These are phyloP conservation scores for Dinoponera quadriceps DNA, from an alignment of 1,140 invertebrate genomes.

Conservation along the genomic window DNA sequence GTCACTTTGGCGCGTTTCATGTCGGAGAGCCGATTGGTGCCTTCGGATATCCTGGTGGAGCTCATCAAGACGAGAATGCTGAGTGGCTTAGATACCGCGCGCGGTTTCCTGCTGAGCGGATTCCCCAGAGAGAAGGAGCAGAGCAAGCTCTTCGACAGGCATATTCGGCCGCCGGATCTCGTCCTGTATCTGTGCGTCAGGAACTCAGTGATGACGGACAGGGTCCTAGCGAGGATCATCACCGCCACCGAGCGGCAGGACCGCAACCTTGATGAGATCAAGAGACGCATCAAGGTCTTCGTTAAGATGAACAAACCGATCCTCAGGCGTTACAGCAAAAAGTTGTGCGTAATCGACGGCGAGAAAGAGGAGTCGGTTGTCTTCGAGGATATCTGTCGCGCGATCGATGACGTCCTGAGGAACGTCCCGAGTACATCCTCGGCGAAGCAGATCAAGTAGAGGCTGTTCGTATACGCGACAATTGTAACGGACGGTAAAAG, in stretches of 20 bases:
- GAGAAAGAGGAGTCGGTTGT: constrained; percentile 47
- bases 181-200: constrained; percentile 62
- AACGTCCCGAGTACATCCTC: constrained; percentile 10
- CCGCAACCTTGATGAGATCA: constrained; percentile 26
- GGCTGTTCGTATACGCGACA: neutral
- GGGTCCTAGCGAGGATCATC: constrained; percentile 54
- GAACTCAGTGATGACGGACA: constrained; percentile 61
- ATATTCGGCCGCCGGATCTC: constrained; percentile 54
- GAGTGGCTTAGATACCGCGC: neutral
- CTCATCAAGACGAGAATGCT: constrained; percentile 65
- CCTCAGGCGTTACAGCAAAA: constrained; percentile 56
- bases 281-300: constrained; percentile 32
- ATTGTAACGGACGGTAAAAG: neutral
- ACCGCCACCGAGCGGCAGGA: constrained; percentile 41
- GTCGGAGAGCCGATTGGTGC: constrained; percentile 56
- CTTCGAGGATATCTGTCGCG: constrained; percentile 36
- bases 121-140: constrained; percentile 62
- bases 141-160: constrained; percentile 60
- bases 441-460: neutral
- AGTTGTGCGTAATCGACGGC: constrained; percentile 57
- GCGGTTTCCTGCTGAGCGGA: constrained; percentile 67
- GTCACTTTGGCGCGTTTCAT: constrained; percentile 60
- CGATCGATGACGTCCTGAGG: constrained; percentile 27
- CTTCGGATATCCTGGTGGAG: constrained; percentile 63
- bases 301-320: constrained; percentile 40